Evolutionary conservation across 2,113 vertebrate genomes (phyloP), one percentile per base, ranked within the genome.

Genomic region (Ailuropoda melanoleuca): DNA sequence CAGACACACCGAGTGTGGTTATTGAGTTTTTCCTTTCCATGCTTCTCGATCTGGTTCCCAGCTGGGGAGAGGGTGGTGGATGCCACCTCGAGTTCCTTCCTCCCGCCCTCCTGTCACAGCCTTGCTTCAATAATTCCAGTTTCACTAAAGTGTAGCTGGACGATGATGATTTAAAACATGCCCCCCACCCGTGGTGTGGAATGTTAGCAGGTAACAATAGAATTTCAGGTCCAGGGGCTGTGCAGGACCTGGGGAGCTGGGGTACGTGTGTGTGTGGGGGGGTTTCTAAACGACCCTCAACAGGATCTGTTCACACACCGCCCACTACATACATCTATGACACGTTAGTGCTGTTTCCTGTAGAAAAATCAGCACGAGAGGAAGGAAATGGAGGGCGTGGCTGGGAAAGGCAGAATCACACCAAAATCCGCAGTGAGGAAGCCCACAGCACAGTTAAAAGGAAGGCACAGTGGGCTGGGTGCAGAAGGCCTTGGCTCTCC

Each of bases 191-290:
- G 19, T 1, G 21, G 3, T 19, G 24, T 24, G 48, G 46, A 4
- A 26, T 62, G 60, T 62, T 17, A 96, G n/a, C 29, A 60, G 66
- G 70, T 29, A 39, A 39, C 29, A 23, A 12, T 4, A 19, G 70
- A 39, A 23, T 81, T 84, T 56, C 68, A 48, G n/a, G 21, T 56
- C 48, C 53, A 31, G 4, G 17, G 55, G 29, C 29, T 46, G 2
- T 17, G 21, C 29, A 81, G 58, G n/a, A 29, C n/a, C 19, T n/a
- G 15, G 29, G 24, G 14, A 37, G 31, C 37, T 66, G 50, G 46
- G 50, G 18, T 15, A 43, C 43, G 14, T 2, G 15, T 3, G 9
- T 4, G 2, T 0, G 11, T n/a, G 18, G 0, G 37, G 2, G 3
- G 2, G 26, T 17, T 64, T 72, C 37, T 77, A 23, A 56, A 74